A percentile compares a stretch with the other conserved stretches of the same genome.
phyloP scores from a whole-genome alignment of 1,140 invertebrate species.

The Parapsyche elsis region DNA sequence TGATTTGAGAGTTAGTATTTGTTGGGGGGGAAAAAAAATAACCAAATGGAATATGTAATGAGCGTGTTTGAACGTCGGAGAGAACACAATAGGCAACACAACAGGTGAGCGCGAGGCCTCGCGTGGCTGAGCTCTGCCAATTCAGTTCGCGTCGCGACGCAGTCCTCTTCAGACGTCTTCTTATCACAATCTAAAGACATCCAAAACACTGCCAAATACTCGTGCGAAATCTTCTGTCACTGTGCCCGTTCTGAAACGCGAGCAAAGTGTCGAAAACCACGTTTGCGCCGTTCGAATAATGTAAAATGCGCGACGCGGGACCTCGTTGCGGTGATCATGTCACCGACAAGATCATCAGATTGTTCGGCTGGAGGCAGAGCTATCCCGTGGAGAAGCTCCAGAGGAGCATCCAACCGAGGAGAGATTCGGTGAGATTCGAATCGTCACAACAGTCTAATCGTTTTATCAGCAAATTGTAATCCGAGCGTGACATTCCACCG shows the following conservation, averaged over 20 bases:
- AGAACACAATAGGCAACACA: slow-evolving; percentile 29
- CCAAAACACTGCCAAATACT: too few relatives aligned
- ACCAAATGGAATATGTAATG: slow-evolving; percentile 21
- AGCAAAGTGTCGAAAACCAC: not conserved
- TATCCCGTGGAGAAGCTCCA: slow-evolving; percentile 81
- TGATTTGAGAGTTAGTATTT: not conserved
- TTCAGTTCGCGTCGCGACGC: slow-evolving; percentile 8
- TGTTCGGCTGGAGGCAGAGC: slow-evolving; percentile 80
- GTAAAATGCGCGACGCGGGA: slow-evolving; percentile 63
- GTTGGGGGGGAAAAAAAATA: not conserved
- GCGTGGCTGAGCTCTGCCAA: not conserved
- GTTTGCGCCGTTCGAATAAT: not conserved
- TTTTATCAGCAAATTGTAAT: not conserved
- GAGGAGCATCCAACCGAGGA: slow-evolving; percentile 70
- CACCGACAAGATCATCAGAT: slow-evolving; percentile 76
- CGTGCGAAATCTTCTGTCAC: not conserved
- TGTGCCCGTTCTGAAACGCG: too few relatives aligned
- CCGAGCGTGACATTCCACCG: not conserved
- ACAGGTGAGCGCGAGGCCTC: slow-evolving; percentile 31
- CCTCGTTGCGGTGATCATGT: slow-evolving; percentile 67
- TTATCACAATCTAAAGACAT: not conserved
- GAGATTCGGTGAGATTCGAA: slow-evolving; percentile 47
- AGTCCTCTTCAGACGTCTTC: not conserved
- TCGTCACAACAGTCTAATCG: too few relatives aligned
- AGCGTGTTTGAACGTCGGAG: not conserved